Evolutionary conservation across 2,797 vertebrate genomes (phyloP), one percentile per base, ranked within the genome.

Genomic region (Psittacula derbiana): DNA sequence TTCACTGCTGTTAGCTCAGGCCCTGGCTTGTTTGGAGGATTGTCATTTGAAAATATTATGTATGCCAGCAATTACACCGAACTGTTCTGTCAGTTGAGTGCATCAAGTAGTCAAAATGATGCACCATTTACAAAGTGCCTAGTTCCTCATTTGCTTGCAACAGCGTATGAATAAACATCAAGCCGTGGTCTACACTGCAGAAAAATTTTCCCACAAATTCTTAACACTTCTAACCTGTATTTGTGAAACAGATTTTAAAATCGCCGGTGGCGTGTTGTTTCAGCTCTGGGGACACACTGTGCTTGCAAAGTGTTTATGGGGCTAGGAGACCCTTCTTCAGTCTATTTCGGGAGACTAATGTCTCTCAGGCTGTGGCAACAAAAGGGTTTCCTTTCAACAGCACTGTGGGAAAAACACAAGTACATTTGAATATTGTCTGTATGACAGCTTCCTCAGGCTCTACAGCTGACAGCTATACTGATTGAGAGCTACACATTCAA

Each of bases 141-240:
- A 85, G 88, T 81, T 94, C 86, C 93, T 95, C 94, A 94, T 96
- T 96, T 96, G 93, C 92, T 88, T 96, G 93, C 92, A 92, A 50
- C 80, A 73, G 60, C 9, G 0, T 70, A 90, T 96, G 96, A 96
- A 97, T 97, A 97, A 95, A 94, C 95, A 97, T 94, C 41, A 90
- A 57, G 73, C 80, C 43, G 2, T 93, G 90, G 93, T 92, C 88
- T 95, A 75, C 36, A 20, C 76, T 2, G 74, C 86, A 96, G 80
- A 40, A 88, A 92, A 95, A 90, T 94, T 96, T 97, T 95, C 94
- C 90, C 95, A 97, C 90, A 95, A 94, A 86, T 90, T 55, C 73
- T 81, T 80, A 84, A 38, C 21, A 1, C 82, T 94, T 84, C 66
- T 90, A 92, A 66, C 70, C 50, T 53, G 1, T 55, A 58, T 88